A percentile compares a stretch with the other conserved stretches of the same genome.
Evolutionary conservation across 2,113 vertebrate species (phyloP).

Genomic region (Callithrix jacchus): DNA sequence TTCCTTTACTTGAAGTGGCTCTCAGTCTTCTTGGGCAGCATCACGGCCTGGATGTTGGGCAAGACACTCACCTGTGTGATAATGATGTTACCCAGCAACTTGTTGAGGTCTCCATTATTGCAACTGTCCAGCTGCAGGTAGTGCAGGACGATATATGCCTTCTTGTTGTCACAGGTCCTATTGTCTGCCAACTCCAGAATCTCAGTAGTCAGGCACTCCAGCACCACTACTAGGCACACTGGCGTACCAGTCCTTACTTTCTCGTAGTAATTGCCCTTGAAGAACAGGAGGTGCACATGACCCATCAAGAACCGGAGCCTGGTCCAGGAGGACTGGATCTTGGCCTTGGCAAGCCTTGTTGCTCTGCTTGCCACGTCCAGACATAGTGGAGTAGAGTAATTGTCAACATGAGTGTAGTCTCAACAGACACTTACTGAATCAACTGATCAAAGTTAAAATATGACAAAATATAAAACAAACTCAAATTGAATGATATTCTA

Average conservation of each 20-base stretch:
- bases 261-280: neutral
- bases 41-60: neutral
- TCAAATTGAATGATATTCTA: neutral
- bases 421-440: neutral
- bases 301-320: neutral
- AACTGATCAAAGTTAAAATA: neutral
- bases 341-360: neutral
- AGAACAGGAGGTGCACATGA: neutral
- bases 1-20: neutral
- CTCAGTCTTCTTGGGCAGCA: neutral
- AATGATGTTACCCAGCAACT: neutral
- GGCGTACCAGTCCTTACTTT: neutral
- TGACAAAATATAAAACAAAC: neutral
- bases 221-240: neutral
- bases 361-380: neutral
- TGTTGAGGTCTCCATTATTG: neutral
- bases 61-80: neutral
- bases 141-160: neutral
- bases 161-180: neutral
- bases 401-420: neutral
- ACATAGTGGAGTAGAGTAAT: neutral
- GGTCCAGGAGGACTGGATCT: neutral
- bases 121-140: neutral
- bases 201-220: neutral
- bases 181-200: neutral